A percentile compares a stretch with the other conserved stretches of the same genome.
phyloP scores from a whole-genome alignment of 2,113 vertebrate species.

The Motacilla alba region DNA sequence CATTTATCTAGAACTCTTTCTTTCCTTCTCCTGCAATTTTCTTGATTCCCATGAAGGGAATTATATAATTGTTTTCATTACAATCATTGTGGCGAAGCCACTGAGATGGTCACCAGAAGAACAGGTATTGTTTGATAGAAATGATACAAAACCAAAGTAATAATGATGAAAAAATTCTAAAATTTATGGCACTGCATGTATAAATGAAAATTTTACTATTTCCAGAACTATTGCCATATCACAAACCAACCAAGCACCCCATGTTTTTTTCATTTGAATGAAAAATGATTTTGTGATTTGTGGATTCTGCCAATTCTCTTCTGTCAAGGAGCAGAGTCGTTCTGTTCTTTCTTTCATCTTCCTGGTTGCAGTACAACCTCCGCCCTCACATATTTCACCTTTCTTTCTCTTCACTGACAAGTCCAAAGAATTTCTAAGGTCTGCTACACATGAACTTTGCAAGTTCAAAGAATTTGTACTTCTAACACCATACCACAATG shows the following conservation, averaged over 20 bases:
- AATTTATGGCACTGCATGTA: neutral
- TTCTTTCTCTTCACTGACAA: neutral
- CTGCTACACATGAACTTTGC: neutral
- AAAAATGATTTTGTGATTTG: neutral
- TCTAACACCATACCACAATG: neutral
- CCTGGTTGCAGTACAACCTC: neutral
- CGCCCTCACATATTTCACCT: neutral
- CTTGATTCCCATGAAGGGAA: neutral
- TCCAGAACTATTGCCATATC: neutral
- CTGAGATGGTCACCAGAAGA: neutral
- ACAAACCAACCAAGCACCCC: neutral
- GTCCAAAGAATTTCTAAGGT: neutral
- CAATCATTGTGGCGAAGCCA: neutral
- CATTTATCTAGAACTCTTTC: neutral
- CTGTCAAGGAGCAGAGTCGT: neutral
- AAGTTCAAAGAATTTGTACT: neutral
- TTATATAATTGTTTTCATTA: neutral
- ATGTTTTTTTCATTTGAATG: neutral
- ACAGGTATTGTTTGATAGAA: neutral
- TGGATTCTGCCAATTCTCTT: neutral
- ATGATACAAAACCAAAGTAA: accelerated
- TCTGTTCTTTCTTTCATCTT: neutral
- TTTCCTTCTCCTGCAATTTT: neutral
- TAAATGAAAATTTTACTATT: neutral
- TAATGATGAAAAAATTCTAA: neutral